Evolutionary conservation across 1,140 invertebrate genomes (phyloP), one percentile per base, ranked within the genome.

Genomic region (Philaenus spumarius): DNA sequence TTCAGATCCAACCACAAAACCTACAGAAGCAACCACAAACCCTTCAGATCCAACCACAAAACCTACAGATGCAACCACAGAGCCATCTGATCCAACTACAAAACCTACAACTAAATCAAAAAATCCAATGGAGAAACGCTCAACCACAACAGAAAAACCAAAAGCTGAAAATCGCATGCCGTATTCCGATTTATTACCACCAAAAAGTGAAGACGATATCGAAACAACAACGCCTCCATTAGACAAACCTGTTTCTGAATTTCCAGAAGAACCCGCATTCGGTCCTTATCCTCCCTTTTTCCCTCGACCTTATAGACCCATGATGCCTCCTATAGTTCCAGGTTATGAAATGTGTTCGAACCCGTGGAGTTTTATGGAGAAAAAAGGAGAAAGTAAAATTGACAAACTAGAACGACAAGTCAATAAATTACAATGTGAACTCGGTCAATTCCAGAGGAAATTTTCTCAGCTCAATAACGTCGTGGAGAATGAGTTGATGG

Each of bases 181-280:
- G 9, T 4, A 30, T 30, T 4, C 26, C 9, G 26, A 30, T 30
- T 30, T 30, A 9, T 30, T 30, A 30, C 17, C 11, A 12, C n/a
- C n/a, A 12, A 17, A 46, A 22, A 46, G 20, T 22, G 43, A 17
- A 46, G 47, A 51, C 5, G 47, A 51, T 5, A 51, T 30, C 30
- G 47, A 51, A 30, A 51, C 47, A 12, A 12, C 47, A 30, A 24
- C 22, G 1, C 22, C 30, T 2, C 23, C 47, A 20, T 35, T 35
- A 20, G 47, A 51, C 30, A 51, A 51, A 19, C 47, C 47, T 51
- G 15, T 51, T 2, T 14, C 47, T 7, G 47, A 51, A 23, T 51
- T 51, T 19, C 47, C 23, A 30, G 23, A 51, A 30, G 47, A 51
- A n/a, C 47, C 47, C 4, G 22, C 47, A 51, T 19, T 51, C 15